Base-by-base conservation (phyloP, 2,888 invertebrate genomes). In the Xestia rhomboidea region DNA sequence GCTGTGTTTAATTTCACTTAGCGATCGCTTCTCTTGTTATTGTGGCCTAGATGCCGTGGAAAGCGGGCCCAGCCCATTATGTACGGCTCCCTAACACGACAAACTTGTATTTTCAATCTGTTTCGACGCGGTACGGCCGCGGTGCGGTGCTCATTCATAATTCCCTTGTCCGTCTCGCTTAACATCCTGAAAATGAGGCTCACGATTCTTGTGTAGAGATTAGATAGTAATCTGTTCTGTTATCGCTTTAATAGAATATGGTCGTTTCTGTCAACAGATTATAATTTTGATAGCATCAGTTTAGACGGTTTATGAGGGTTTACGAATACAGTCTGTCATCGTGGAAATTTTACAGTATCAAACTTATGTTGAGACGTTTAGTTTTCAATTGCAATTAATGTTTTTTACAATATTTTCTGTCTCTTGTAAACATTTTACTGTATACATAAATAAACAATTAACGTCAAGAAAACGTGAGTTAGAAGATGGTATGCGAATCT, bases 1-100 rank as follows among this genome's bases (percentile, higher is more conserved):
- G 77, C 76, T 84, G 86, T 91, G 89, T 91, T 92, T 92, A 91
- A 92, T 92, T 92, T 92, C 91, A 93, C 92, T 91, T 92, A 90
- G 90, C 85, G 88, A 90, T 92, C 91, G 91, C 77, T 88, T 90
- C 90, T 91, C 90, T 91, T 93, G 94, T 94, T 94, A 92, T 93
- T 91, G 89, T 91, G 95, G 86, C 94, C 95, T 90, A 93, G 92
- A 92, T 93, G 89, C 89, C 83, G 87, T 90, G 92, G 94, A 95
- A 95, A 94, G 94, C 90, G 91, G 91, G 89, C 93, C 92, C 92
- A 90, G 89, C 92, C 93, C 91, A 94, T 95, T 94, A 95, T 93
- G 91, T 91, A 91, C 83, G 89, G 85, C 88, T 84, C 81, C 83
- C 83, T 81, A 86, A 89, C 89, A 85, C 87, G 85, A 89, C 86